phyloP scores from a whole-genome alignment of 2,888 invertebrate species.

The Agonopterix alstromeriana region DNA sequence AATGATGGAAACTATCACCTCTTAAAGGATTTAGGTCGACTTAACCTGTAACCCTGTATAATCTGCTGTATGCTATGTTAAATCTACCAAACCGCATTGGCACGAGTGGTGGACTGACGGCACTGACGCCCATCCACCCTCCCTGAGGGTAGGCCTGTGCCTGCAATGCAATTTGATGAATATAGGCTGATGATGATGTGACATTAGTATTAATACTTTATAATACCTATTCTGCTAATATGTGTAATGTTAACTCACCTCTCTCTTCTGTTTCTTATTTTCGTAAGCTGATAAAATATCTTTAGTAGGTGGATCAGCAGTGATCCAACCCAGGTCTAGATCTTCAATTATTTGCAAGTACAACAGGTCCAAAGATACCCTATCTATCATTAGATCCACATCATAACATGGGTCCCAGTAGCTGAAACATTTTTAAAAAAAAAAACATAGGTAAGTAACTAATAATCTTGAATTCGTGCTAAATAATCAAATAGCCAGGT shows the following conservation, averaged over 20 bases:
- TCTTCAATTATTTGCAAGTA: slow-evolving; percentile 93
- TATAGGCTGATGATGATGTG: no score
- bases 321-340: slow-evolving; percentile 91
- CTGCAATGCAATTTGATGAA: no score
- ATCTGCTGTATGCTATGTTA: no score
- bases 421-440: slow-evolving; percentile 74
- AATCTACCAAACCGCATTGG: neutral
- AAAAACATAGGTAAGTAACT: neutral
- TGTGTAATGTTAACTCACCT: slow-evolving; percentile 68
- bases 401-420: slow-evolving; percentile 94
- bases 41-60: no score
- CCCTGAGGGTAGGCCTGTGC: no score
- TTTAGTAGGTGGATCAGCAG: slow-evolving; percentile 81
- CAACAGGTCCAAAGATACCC: slow-evolving; percentile 88
- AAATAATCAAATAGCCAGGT: neutral
- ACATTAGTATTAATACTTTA: no score
- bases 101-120: no score
- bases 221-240: no score
- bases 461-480: no score
- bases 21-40: no score
- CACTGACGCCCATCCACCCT: no score
- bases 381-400: slow-evolving; percentile 87
- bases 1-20: no score
- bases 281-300: slow-evolving; percentile 83
- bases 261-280: slow-evolving; percentile 87